phyloP scores from a whole-genome alignment of 2,888 invertebrate genomes.

The Marronus borbonicus region DNA sequence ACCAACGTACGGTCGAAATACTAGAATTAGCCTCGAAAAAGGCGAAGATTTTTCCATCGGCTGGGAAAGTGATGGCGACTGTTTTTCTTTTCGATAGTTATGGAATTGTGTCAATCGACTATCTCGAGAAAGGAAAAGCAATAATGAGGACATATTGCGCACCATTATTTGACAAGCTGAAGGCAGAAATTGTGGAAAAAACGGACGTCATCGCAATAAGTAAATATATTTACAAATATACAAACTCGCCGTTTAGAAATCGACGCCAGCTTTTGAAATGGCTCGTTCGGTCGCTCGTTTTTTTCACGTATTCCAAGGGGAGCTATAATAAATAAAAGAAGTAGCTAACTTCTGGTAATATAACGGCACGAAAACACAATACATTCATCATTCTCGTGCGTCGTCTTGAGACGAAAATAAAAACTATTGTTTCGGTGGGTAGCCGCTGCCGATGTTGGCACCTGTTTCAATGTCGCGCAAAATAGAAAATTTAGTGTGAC shows the following conservation, averaged over 20 bases:
- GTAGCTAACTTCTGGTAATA: background rate
- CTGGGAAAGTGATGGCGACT: too few species aligned
- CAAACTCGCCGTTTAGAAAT: background rate
- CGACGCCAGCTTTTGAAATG: background rate
- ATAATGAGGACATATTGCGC: too few species aligned
- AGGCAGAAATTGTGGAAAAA: too few species aligned
- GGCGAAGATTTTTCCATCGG: too few species aligned
- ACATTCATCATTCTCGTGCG: slow-evolving; percentile 2
- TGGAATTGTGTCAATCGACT: too few species aligned
- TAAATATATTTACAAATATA: too few species aligned
- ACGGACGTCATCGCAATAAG: too few species aligned
- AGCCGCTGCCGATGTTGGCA: background rate
- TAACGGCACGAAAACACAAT: background rate
- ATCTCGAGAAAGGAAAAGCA: too few species aligned
- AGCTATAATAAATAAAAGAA: background rate
- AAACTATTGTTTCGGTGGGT: slow-evolving; percentile 20
- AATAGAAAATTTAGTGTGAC: background rate
- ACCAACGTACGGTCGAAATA: too few species aligned
- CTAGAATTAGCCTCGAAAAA: too few species aligned
- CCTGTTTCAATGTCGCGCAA: slow-evolving; percentile 27
- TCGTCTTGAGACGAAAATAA: slow-evolving; percentile 13
- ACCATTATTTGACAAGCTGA: too few species aligned
- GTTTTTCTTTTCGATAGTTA: too few species aligned
- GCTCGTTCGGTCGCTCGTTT: background rate
- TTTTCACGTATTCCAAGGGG: background rate